Percentiles rank a stretch among this genome's conserved stretches.
Evolutionary conservation across 1,140 invertebrate genomes (phyloP).

Genomic region (Zophobas morio): DNA sequence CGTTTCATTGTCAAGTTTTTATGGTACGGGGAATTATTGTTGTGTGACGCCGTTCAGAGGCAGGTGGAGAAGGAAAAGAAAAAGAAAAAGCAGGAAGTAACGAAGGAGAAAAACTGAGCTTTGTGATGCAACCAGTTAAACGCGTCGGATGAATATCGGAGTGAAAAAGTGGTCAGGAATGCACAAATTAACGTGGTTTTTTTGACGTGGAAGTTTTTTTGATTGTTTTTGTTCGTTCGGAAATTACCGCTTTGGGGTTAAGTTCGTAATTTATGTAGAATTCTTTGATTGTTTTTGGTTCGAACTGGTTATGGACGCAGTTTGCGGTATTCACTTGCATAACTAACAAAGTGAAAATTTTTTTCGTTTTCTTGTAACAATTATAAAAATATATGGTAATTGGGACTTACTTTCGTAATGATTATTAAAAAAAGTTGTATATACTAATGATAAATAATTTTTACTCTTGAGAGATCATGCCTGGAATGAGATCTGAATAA

Average conservation of each 20-base stretch:
- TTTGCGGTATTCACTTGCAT: background rate
- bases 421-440: background rate
- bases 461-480: conserved; percentile 10
- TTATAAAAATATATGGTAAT: background rate
- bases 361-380: background rate
- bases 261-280: too few relatives aligned
- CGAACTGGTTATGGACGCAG: background rate
- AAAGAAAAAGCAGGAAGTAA: background rate
- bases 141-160: too few relatives aligned
- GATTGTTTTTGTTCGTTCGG: too few relatives aligned
- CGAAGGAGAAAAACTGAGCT: background rate
- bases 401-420: background rate
- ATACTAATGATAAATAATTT: background rate
- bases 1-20: conserved; percentile 34
- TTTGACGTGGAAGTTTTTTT: too few relatives aligned
- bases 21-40: conserved; percentile 9
- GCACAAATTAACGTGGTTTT: background rate
- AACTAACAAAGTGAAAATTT: background rate
- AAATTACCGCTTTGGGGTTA: too few relatives aligned
- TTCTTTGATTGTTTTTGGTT: too few relatives aligned
- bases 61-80: too few relatives aligned
- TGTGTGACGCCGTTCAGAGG: background rate
- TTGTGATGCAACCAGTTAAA: too few relatives aligned
- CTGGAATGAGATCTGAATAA: background rate
- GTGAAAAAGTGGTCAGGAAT: conserved; percentile 1